Percentiles rank a stretch among this genome's conserved stretches.
Conservation (phyloP, 2,888 invertebrate genomes). For the Spisula solida region DNA sequence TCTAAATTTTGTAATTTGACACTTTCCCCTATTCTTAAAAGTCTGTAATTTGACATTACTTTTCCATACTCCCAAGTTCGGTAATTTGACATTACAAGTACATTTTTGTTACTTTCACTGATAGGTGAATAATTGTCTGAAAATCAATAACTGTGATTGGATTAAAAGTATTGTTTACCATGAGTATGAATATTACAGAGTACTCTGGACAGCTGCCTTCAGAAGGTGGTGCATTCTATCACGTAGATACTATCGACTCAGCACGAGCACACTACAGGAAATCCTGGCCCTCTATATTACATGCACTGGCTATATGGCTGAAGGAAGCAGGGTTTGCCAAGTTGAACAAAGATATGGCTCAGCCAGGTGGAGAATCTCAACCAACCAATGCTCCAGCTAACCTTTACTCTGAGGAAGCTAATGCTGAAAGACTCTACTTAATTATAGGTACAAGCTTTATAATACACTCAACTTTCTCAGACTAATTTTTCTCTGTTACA, state of each 20-base stretch:
- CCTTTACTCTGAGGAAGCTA: slow-evolving; percentile 89
- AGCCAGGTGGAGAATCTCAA: slow-evolving; percentile 56
- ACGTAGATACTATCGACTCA: slow-evolving; percentile 97
- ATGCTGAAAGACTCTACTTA: slow-evolving; percentile 92
- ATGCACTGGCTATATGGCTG: slow-evolving; percentile 96
- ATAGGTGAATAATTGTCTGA: no score
- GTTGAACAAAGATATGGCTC: slow-evolving; percentile 71
- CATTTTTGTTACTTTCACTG: no score
- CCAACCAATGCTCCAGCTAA: slow-evolving; percentile 85
- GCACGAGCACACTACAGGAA: slow-evolving; percentile 96
- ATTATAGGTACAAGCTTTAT: slow-evolving; percentile 92
- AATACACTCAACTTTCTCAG: no score
- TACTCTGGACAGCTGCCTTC: slow-evolving; percentile 94
- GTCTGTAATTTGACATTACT: no score
- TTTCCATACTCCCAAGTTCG: no score
- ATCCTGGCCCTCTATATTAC: slow-evolving; percentile 98
- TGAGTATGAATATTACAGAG: slow-evolving; percentile 89
- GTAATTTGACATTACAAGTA: no score
- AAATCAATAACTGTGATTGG: no score
- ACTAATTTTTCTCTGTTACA: no score
- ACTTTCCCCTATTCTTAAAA: no score
- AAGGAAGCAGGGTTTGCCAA: slow-evolving; percentile 90
- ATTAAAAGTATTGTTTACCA: no score
- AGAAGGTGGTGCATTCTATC: slow-evolving; percentile 98
- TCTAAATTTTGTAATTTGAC: no score